Base-by-base conservation (phyloP, 1,140 invertebrate genomes). In the Apis dorsata region DNA sequence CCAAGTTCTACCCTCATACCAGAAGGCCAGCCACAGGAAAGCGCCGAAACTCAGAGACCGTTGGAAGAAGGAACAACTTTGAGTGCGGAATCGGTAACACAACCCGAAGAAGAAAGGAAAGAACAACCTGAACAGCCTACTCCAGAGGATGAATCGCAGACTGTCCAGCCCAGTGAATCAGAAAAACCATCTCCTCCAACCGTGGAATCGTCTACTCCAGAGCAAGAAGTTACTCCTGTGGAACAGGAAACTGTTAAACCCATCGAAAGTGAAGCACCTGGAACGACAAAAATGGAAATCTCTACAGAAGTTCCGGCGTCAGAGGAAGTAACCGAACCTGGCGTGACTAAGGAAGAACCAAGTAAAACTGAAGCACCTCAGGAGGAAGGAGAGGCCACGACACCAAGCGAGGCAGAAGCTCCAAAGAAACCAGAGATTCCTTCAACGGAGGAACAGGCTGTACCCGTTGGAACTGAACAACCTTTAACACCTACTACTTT, bases 71-170 rank as follows among this genome's bases (percentile, higher is more conserved):
- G 24, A 66, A 59, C 17, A 10, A 83, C 68, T 55, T 8, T 55
- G 10, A 34, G 21, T 17, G 2, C 24, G 15, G 55, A 55, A 34
- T 57, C 66, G 5, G 60, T 68, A 17, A 55, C n/a, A 19, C 44
- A 81, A 78, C 76, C 69, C 59, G 73, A 72, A 24, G 68, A 86
- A 17, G 85, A 91, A 77, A 73, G 73, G 53, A 59, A 75, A 24
- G 49, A 71, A 62, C 73, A 81, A 34, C 81, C 88, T 4, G 83
- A 90, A 62, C 69, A 86, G 78, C 55, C 55, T 11, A 62, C 44
- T 12, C 65, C 77, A 55, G 84, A 72, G 59, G 59, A 8, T 60
- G 76, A 88, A 84, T 77, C 80, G 8, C 28, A 72, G 2, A 78
- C 60, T 28, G 49, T n/a, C 10, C 21, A 17, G 68, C 68, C 72